Percentiles rank a stretch among this genome's conserved stretches.
These are phyloP conservation scores for Drosophila histrio DNA, from an alignment of 2,888 invertebrate species.

Conservation along the genomic window DNA sequence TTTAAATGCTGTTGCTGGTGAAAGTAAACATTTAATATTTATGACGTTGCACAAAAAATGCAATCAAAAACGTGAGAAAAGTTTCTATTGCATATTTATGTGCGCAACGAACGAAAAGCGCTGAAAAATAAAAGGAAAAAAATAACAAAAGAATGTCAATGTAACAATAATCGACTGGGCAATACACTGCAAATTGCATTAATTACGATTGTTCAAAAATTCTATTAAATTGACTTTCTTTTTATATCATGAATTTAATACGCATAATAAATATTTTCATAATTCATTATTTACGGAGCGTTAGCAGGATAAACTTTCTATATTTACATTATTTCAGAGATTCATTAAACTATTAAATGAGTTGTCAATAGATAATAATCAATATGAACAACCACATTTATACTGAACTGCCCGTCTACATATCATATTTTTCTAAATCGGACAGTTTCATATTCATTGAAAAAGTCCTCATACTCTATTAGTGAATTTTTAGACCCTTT, in stretches of 20 bases:
- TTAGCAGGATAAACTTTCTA: too few relatives aligned
- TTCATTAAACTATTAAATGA: not conserved
- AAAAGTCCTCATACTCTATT: not conserved
- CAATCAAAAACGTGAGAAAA: conserved; percentile 78
- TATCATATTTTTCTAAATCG: not conserved
- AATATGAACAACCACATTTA: too few relatives aligned
- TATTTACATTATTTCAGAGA: not conserved
- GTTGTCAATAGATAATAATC: too few relatives aligned
- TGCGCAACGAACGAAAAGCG: conserved; percentile 38
- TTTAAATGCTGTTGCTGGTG: conserved; percentile 14
- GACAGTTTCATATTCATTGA: not conserved
- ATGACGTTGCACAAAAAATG: conserved; percentile 71
- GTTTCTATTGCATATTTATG: conserved; percentile 79
- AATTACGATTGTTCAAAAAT: not conserved
- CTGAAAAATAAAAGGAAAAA: conserved; percentile 12
- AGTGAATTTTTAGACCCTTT: too few relatives aligned
- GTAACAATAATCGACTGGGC: conserved; percentile 1
- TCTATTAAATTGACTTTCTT: not conserved
- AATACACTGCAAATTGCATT: conserved; percentile 24
- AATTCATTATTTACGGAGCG: too few relatives aligned
- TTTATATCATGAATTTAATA: not conserved
- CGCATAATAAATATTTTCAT: not conserved
- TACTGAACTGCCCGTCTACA: too few relatives aligned
- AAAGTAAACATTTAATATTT: conserved; percentile 74
- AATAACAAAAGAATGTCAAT: conserved; percentile 18